phyloP scores from a whole-genome alignment of 30 jellyfish, hydroid and myxozoan genomes.

The Nemopilema nomurai region DNA sequence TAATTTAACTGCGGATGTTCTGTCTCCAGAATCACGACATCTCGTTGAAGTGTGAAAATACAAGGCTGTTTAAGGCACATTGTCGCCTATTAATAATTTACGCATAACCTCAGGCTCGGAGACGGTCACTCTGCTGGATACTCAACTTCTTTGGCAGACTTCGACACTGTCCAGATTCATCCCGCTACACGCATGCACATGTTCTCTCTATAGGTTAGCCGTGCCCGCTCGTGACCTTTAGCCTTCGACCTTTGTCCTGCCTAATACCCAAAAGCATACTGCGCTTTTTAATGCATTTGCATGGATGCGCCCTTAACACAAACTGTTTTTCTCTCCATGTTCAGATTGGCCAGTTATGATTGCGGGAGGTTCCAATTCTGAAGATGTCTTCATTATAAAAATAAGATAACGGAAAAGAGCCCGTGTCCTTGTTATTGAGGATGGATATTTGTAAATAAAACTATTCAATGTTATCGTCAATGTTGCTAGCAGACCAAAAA shows the following conservation, averaged over 20 bases:
- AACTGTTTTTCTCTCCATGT: no score
- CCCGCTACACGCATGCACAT: background rate
- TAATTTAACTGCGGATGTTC: slow-evolving; percentile 42
- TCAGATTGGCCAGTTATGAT: no score
- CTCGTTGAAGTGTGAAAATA: slow-evolving; percentile 70
- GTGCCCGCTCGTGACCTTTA: slow-evolving; percentile 3
- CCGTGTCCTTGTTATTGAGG: no score
- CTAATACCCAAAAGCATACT: background rate
- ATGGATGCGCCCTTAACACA: no score
- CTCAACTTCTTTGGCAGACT: slow-evolving; percentile 40
- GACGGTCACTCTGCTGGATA: slow-evolving; percentile 71
- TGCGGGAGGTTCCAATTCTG: no score
- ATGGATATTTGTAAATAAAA: no score
- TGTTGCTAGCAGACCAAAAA: no score
- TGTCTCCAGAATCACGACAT: slow-evolving; percentile 74
- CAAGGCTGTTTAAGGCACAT: slow-evolving; percentile 70
- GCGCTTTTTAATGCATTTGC: no score
- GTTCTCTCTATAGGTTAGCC: background rate
- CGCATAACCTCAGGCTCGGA: slow-evolving; percentile 26
- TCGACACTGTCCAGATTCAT: slow-evolving; percentile 39
- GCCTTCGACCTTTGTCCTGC: slow-evolving; percentile 15
- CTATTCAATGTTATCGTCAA: no score
- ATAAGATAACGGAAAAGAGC: no score
- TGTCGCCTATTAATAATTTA: slow-evolving; percentile 52
- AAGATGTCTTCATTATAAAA: no score